Base-by-base conservation (phyloP, 2,888 invertebrate species). In the Noctua janthe region DNA sequence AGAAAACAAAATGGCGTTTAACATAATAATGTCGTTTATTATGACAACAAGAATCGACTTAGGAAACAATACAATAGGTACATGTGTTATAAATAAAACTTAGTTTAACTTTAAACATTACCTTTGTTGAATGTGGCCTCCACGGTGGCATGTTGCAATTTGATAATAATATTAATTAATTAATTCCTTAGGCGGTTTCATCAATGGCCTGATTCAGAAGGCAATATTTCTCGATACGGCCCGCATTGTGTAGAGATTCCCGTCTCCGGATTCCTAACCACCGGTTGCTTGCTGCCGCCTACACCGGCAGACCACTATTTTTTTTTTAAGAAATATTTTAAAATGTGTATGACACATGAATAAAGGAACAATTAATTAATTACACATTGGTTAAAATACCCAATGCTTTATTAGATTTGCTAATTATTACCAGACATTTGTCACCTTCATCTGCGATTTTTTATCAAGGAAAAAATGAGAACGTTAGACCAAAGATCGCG, bases 1-100 rank as follows among this genome's bases (percentile, higher is more conserved):
- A 86, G 39, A 76, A 71, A 84, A 83, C 67, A 85, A 87, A 74
- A 83, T 85, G 43, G 74, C 69, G 51, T 20, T 35, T 29, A 35
- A 51, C 59, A 51, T 11, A 79, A 51, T 70, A 80, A 80, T 43
- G 39, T 43, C 11, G 13, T 64, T 71, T 81, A 73, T 59, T 51
- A 80, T 77, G n/a, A 49, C 49, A 54, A 79, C 49, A 70, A 15
- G 51, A 15, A 1, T 15, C n/a, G 23, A 67, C n/a, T 17, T 59
- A 29, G 20, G 23, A 72, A 39, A 87, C 77, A 80, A 80, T 80
- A 62, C 47, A 47, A 47, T 47, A 47, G 3, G 7, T 5, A 47
- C 67, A 2, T 54, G 54, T 83, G 74, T 70, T 86, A 66, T 86
- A 86, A 8, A 72, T 69, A 17, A 17, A 59, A 67, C 66, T 49